These are phyloP conservation scores for Epizoanthus rinbou DNA, from an alignment of 92 coral and sea anemone species.

Conservation along the genomic window DNA sequence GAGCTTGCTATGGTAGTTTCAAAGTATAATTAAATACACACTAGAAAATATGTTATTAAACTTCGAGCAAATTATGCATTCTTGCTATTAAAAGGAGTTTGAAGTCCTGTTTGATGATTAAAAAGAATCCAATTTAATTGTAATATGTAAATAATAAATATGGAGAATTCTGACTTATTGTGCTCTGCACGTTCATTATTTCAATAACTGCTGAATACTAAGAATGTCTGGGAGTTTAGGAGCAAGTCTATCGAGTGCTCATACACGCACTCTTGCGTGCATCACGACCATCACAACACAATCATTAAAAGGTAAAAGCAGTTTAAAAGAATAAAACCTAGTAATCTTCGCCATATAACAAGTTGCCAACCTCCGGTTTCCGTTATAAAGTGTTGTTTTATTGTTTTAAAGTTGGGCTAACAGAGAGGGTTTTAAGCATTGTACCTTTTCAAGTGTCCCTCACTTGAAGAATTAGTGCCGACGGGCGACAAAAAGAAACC, in stretches of 20 bases:
- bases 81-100: neutral
- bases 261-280: neutral
- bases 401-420: conserved; percentile 16
- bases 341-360: neutral
- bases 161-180: too few species aligned
- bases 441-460: conserved; percentile 25
- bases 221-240: too few species aligned
- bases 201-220: neutral
- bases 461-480: neutral
- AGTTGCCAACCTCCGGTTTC: conserved; percentile 14
- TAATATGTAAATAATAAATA: neutral
- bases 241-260: neutral
- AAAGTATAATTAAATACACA: conserved; percentile 13
- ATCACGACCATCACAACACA: neutral
- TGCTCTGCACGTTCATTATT: neutral
- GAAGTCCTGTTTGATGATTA: neutral
- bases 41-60: conserved; percentile 16
- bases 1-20: neutral
- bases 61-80: neutral
- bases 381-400: conserved; percentile 17
- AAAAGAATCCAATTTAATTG: neutral
- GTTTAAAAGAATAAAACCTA: neutral
- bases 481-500: neutral
- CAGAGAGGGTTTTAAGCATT: conserved; percentile 1
- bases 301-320: neutral